Percentiles rank a stretch among this genome's conserved stretches.
phyloP scores from a whole-genome alignment of 2,113 vertebrate genomes.

The Otus sunia region DNA sequence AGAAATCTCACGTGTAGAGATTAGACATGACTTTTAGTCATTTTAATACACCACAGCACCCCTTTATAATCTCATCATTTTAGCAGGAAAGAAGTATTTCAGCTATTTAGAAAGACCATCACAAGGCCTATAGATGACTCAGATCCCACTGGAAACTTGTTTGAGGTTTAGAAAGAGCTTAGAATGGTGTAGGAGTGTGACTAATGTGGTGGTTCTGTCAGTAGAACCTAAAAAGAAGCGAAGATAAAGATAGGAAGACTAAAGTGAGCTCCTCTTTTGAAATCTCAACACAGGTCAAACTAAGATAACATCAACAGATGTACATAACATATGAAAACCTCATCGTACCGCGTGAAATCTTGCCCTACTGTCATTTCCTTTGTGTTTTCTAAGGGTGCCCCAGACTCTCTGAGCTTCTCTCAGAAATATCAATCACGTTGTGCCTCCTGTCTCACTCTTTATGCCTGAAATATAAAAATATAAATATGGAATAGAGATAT shows the following conservation, averaged over 20 bases:
- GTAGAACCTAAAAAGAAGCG: background rate
- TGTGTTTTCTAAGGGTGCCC: background rate
- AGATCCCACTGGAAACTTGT: background rate
- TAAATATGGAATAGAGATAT: background rate
- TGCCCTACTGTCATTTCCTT: background rate
- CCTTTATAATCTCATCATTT: background rate
- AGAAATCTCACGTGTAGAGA: background rate
- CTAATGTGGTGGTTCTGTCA: background rate
- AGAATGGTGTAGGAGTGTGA: background rate
- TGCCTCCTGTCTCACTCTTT: background rate
- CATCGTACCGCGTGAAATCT: background rate
- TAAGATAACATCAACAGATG: background rate
- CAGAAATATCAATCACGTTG: background rate
- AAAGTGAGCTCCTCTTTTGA: background rate
- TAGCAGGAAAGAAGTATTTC: background rate
- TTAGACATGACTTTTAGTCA: background rate
- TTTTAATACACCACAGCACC: background rate
- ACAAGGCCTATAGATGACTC: background rate
- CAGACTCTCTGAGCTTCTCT: background rate
- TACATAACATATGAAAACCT: background rate
- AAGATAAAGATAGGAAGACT: background rate
- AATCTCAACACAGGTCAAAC: background rate
- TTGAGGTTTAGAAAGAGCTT: background rate
- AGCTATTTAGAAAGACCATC: background rate
- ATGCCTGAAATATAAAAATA: background rate